Percentiles rank a stretch among this genome's conserved stretches.
phyloP scores from a whole-genome alignment of 2,888 invertebrate genomes.

The Idaea dimidiata region DNA sequence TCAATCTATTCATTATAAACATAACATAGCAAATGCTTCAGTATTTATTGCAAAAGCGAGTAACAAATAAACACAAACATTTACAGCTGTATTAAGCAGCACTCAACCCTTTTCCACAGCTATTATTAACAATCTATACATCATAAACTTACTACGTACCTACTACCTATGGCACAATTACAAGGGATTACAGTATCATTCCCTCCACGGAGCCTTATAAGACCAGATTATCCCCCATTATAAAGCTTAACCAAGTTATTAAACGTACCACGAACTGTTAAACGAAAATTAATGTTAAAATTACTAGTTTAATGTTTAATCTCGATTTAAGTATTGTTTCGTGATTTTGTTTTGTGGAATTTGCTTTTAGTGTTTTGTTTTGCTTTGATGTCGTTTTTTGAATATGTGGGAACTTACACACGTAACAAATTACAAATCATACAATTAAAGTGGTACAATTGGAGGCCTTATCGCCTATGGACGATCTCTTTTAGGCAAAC shows the following conservation, averaged over 20 bases:
- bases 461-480: too few relatives aligned
- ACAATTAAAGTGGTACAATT: too few relatives aligned
- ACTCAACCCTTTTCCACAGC: background rate
- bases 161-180: background rate
- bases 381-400: background rate
- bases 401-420: background rate
- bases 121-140: background rate
- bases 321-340: background rate
- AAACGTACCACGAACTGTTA: background rate
- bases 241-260: conserved; percentile 7
- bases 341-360: background rate
- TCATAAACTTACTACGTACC: background rate
- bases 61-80: too few relatives aligned
- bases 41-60: too few relatives aligned
- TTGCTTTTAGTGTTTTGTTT: background rate
- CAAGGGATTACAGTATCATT: background rate
- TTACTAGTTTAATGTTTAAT: conserved; percentile 1
- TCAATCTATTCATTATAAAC: too few relatives aligned
- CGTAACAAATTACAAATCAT: too few relatives aligned
- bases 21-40: too few relatives aligned
- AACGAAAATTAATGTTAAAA: conserved; percentile 1
- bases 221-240: conserved; percentile 29
- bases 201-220: background rate
- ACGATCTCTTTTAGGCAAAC: too few relatives aligned
- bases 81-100: background rate